Conservation (phyloP, 1,140 invertebrate species). For the Calliopsis andreniformis region DNA sequence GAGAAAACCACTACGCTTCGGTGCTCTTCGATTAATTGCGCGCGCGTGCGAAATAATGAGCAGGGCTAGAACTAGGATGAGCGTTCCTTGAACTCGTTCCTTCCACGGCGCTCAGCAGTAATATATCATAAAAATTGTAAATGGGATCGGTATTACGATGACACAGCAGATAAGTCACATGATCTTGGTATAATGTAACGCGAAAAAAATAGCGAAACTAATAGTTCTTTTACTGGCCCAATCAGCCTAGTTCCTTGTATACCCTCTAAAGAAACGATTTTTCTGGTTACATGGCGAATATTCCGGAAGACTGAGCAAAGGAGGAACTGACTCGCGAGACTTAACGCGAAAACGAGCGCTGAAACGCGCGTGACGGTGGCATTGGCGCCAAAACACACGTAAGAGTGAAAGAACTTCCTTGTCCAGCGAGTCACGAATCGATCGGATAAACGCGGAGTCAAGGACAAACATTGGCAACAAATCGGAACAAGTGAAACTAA, state of each 20-base stretch:
- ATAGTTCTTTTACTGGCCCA: too few relatives aligned
- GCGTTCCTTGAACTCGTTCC: constrained; percentile 60
- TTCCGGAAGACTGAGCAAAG: too few relatives aligned
- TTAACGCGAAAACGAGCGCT: constrained; percentile 14
- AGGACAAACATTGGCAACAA: constrained; percentile 9
- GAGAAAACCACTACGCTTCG: constrained; percentile 52
- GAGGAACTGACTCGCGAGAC: too few relatives aligned
- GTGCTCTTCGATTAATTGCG: constrained; percentile 53
- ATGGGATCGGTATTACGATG: too few relatives aligned
- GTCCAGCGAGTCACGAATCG: neutral
- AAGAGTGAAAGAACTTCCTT: constrained; percentile 32
- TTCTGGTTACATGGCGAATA: too few relatives aligned
- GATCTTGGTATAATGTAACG: too few relatives aligned
- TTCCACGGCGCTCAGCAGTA: neutral
- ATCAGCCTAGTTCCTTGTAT: too few relatives aligned
- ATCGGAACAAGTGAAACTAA: neutral
- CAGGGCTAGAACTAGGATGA: constrained; percentile 43
- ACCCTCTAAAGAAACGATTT: too few relatives aligned
- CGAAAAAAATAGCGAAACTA: too few relatives aligned
- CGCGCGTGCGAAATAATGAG: constrained; percentile 26
- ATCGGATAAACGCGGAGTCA: neutral
- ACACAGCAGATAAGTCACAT: too few relatives aligned
- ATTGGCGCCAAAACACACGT: constrained; percentile 1
- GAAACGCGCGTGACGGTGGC: neutral
- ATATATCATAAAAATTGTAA: too few relatives aligned